Percentiles rank a stretch among this genome's conserved stretches.
phyloP scores from a whole-genome alignment of 2,888 invertebrate genomes.

The Anthophora plumipes region DNA sequence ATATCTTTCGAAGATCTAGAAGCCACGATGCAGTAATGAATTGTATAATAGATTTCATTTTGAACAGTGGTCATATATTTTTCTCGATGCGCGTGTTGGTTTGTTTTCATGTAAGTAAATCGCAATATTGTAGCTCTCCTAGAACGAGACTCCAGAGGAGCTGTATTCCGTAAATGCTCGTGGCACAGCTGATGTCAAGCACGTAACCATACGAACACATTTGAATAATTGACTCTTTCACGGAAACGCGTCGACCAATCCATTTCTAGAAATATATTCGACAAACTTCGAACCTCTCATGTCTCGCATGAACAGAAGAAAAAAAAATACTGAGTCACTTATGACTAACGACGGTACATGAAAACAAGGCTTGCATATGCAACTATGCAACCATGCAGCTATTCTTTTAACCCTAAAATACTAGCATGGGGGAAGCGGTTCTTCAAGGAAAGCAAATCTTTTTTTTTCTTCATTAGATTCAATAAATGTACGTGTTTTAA shows the following conservation, averaged over 20 bases:
- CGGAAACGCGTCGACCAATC: background rate
- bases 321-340: too few species aligned
- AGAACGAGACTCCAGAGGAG: background rate
- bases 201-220: conserved; percentile 14
- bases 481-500: too few species aligned
- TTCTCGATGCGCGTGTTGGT: background rate
- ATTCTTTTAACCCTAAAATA: too few species aligned
- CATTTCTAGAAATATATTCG: background rate
- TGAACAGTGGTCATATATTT: background rate
- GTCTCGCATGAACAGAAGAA: too few species aligned
- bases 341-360: too few species aligned
- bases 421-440: too few species aligned
- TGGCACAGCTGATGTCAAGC: background rate
- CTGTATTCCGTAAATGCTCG: background rate
- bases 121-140: background rate
- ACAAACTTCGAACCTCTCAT: background rate
- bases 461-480: too few species aligned
- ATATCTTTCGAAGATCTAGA: background rate
- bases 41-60: background rate
- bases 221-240: background rate
- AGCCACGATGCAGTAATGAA: background rate
- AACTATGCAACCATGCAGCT: too few species aligned
- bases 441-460: too few species aligned
- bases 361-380: too few species aligned
- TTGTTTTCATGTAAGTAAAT: background rate